Evolutionary conservation across 2,113 vertebrate species (phyloP), one percentile per base, ranked within the genome.

Genomic region (Rhombomys opimus): DNA sequence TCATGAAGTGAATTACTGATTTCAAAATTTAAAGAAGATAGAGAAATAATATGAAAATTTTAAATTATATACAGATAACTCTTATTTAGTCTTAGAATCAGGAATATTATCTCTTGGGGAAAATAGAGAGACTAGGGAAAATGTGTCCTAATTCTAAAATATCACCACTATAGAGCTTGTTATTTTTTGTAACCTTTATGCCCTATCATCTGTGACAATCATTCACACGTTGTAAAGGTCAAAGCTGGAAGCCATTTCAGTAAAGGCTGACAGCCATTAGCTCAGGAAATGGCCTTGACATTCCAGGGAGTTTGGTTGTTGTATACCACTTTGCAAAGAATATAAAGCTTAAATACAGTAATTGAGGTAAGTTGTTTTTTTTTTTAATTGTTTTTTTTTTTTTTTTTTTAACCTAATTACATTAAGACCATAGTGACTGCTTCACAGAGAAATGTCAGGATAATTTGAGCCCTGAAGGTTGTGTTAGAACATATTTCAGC

Each of bases 401-500:
- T 41, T 41, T 41, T n/a, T n/a, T n/a, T 46, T 46, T 46, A 46
- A 87, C 15, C 35, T 94, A 97, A 96, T 98, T 86, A 96, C 94
- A 97, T 96, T 86, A 95, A 97, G 96, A 76, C 87, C 75, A 75
- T 96, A 94, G 76, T 96, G 94, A 92, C 77, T 98, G 96, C 94
- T 98, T 97, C 97, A 96, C 93, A 96, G 94, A 95, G 73, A 98
- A 98, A 98, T 96, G 91, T 97, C 97, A 98, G 95, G 95, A 96
- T 97, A 97, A 98, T 98, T 98, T 97, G 91, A 98, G 91, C 95
- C 90, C 52, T 93, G 41, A 94, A 97, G 73, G 96, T 97, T 98
- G 97, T 98, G 96, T 98, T 97, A 96, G 97, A 98, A 96, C 84
- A 97, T 98, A 97, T 97, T 98, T 98, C 97, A 98, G 78, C 63